phyloP scores from a whole-genome alignment of 2,797 vertebrate genomes.

The Centroberyx gerrardi region DNA sequence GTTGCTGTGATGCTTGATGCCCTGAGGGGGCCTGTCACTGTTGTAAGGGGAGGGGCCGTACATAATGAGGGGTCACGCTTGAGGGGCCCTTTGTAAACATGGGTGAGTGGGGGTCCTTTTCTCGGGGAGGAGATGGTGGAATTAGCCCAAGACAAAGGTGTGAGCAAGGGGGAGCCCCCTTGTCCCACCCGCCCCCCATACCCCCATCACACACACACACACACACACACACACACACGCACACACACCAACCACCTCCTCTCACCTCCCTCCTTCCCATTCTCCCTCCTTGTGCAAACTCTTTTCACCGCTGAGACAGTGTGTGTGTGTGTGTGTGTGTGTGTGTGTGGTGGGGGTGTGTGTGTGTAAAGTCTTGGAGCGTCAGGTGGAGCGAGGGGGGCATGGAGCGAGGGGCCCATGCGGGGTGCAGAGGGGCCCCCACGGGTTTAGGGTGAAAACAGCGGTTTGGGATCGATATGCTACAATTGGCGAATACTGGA shows the following conservation, averaged over 20 bases:
- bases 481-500: conserved; percentile 18
- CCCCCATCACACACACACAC: conserved; percentile 1
- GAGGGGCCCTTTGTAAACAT: conserved; percentile 79
- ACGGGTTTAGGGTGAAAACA: conserved; percentile 17
- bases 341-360: background rate
- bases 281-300: conserved; percentile 24
- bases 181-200: background rate
- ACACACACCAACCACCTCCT: conserved; percentile 17
- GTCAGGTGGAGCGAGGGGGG: background rate
- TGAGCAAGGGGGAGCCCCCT: conserved; percentile 32
- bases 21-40: conserved; percentile 74
- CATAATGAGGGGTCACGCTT: conserved; percentile 83
- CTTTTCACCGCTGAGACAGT: conserved; percentile 47
- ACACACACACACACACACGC: conserved; percentile 9
- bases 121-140: conserved; percentile 80
- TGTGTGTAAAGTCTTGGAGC: background rate
- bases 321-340: conserved; percentile 16
- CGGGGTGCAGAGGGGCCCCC: conserved; percentile 11
- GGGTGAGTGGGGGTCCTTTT: conserved; percentile 76
- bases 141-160: conserved; percentile 83
- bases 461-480: conserved; percentile 29
- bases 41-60: conserved; percentile 68
- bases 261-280: conserved; percentile 38
- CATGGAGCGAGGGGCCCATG: conserved; percentile 20
- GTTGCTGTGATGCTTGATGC: conserved; percentile 71